Conservation (phyloP, 2,113 vertebrate genomes). For the Seriola aureovittata region DNA sequence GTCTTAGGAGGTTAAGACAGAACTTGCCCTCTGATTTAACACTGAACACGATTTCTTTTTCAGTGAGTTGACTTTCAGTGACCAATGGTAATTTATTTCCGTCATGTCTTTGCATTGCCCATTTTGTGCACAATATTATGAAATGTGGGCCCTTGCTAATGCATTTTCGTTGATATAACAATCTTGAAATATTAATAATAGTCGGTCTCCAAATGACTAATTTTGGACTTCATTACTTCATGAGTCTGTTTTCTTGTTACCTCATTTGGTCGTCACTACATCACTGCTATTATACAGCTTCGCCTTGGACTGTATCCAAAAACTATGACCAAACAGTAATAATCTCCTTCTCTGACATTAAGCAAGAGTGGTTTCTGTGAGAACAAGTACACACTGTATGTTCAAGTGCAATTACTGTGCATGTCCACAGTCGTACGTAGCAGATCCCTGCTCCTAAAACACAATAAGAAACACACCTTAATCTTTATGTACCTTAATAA, state of each 20-base stretch:
- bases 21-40: not conserved
- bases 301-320: not conserved
- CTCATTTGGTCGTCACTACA: not conserved
- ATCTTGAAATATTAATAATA: not conserved
- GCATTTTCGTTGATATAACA: not conserved
- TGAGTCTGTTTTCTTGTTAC: no score
- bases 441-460: not conserved
- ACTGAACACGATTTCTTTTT: not conserved
- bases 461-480: not conserved
- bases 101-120: not conserved
- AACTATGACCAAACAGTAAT: not conserved
- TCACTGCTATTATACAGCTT: not conserved
- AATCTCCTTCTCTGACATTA: not conserved
- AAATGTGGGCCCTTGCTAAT: not conserved
- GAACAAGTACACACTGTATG: constrained; percentile 2
- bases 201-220: not conserved
- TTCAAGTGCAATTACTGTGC: constrained; percentile 53
- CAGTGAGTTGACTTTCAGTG: not conserved
- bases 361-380: constrained; percentile 32
- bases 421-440: constrained; percentile 4
- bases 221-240: constrained; percentile 1
- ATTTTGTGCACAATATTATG: not conserved
- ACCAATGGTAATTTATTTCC: not conserved
- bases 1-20: not conserved
- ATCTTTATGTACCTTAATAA: not conserved